Evolutionary conservation across 2,888 invertebrate genomes (phyloP).

Genomic region (Diarsia dahlii): DNA sequence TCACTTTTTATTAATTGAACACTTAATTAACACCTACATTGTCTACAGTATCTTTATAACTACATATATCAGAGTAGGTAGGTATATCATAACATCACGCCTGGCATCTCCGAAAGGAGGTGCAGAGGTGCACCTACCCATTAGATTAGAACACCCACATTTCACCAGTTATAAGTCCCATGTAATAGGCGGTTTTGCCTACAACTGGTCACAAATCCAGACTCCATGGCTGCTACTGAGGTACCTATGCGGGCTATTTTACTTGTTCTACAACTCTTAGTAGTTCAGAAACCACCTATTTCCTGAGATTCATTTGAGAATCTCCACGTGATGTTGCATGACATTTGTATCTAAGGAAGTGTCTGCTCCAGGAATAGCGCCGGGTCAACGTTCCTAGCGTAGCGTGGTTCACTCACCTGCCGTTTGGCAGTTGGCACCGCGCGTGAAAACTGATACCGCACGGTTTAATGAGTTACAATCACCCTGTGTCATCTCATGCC

Average conservation of each 20-base stretch:
- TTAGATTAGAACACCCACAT: too few relatives aligned
- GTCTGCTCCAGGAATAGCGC: constrained; percentile 83
- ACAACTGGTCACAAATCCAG: too few relatives aligned
- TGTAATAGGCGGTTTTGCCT: too few relatives aligned
- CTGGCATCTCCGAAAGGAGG: too few relatives aligned
- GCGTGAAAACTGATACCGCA: constrained; percentile 80
- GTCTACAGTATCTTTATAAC: not conserved
- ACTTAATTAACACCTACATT: constrained; percentile 12
- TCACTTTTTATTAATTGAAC: not conserved
- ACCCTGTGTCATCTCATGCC: constrained; percentile 35
- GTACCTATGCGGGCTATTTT: constrained; percentile 2
- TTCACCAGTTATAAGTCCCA: too few relatives aligned
- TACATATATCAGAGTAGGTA: not conserved
- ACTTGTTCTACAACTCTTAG: constrained; percentile 5
- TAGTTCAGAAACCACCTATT: constrained; percentile 19
- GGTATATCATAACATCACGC: too few relatives aligned
- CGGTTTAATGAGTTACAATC: constrained; percentile 53
- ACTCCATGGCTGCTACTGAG: not conserved
- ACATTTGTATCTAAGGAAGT: constrained; percentile 75
- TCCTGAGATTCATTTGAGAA: constrained; percentile 31
- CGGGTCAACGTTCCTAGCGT: constrained; percentile 81
- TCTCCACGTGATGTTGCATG: constrained; percentile 28
- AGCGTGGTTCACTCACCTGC: constrained; percentile 86
- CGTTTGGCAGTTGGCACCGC: constrained; percentile 84
- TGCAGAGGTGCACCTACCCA: too few relatives aligned